Conservation (phyloP, 2,888 invertebrate species). For the Callyntrura sp. region DNA sequence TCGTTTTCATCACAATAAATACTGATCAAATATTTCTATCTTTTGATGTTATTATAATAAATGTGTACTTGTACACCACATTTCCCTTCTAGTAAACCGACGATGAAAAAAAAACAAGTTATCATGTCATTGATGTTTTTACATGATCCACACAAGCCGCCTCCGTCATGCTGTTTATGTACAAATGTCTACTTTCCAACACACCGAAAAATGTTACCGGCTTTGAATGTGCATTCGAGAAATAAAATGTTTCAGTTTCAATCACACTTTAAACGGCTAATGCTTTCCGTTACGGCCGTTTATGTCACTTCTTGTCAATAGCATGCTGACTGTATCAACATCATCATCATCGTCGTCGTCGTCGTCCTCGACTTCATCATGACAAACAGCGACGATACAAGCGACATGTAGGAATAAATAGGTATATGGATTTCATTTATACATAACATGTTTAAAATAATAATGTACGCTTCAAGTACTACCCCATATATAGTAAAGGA, state of each 20-base stretch:
- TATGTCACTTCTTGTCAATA: conserved; percentile 79
- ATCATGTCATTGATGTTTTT: conserved; percentile 68
- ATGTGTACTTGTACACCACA: not conserved
- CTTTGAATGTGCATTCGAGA: not conserved
- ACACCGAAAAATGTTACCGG: conserved; percentile 30
- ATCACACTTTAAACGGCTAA: conserved; percentile 74
- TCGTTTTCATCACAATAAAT: conserved; percentile 47
- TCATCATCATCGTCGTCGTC: conserved; percentile 42
- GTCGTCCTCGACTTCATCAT: not conserved
- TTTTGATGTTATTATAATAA: not conserved
- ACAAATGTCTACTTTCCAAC: not conserved
- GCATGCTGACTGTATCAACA: conserved; percentile 65
- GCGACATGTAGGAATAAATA: not conserved
- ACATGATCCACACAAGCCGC: conserved; percentile 63
- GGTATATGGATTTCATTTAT: not conserved
- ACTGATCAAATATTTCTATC: conserved; percentile 46
- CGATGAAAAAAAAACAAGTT: conserved; percentile 31
- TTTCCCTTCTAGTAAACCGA: conserved; percentile 14
- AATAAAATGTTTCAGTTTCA: conserved; percentile 67
- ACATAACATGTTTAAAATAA: too few species aligned
- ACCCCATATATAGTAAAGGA: conserved; percentile 55
- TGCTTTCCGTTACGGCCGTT: conserved; percentile 73
- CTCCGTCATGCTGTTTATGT: conserved; percentile 43
- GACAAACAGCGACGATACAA: not conserved
- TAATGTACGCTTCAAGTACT: conserved; percentile 18